phyloP scores from a whole-genome alignment of 2,888 invertebrate genomes.

The Ferrisia virgata region DNA sequence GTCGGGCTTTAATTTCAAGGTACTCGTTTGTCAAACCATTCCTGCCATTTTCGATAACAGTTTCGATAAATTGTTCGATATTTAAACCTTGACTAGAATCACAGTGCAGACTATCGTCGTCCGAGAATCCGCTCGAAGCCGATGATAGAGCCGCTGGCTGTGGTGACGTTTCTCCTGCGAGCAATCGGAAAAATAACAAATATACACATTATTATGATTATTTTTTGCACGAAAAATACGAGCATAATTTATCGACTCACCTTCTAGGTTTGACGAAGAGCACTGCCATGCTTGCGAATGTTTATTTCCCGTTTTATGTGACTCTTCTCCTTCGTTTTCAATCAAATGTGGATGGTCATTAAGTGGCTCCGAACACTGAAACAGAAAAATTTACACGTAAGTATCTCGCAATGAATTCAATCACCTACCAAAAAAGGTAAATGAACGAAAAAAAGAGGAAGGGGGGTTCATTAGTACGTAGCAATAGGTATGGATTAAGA shows the following conservation, averaged over 20 bases:
- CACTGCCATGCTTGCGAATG: slow-evolving; percentile 41
- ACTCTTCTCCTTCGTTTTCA: slow-evolving; percentile 42
- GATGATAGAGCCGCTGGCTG: slow-evolving; percentile 60
- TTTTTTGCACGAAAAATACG: too few species aligned
- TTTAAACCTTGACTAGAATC: slow-evolving; percentile 63
- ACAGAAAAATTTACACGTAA: background rate
- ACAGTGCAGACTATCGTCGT: slow-evolving; percentile 80
- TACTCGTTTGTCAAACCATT: slow-evolving; percentile 84
- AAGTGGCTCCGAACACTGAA: slow-evolving; percentile 5
- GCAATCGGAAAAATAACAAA: background rate
- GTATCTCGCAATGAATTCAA: too few species aligned
- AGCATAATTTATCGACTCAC: too few species aligned
- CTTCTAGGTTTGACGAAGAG: slow-evolving; percentile 44
- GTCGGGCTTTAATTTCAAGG: slow-evolving; percentile 77
- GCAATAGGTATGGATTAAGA: too few species aligned
- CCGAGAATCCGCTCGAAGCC: slow-evolving; percentile 79
- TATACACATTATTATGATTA: too few species aligned
- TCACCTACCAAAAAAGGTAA: too few species aligned
- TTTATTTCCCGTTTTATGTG: slow-evolving; percentile 45
- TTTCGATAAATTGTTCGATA: slow-evolving; percentile 71
- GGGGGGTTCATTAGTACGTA: too few species aligned
- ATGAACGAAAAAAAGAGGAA: too few species aligned
- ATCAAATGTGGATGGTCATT: slow-evolving; percentile 40
- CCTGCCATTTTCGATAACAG: slow-evolving; percentile 71
- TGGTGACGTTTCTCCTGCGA: slow-evolving; percentile 50